Evolutionary conservation across 2,797 vertebrate species (phyloP).

Genomic region (Heteromormyrus szaboi): DNA sequence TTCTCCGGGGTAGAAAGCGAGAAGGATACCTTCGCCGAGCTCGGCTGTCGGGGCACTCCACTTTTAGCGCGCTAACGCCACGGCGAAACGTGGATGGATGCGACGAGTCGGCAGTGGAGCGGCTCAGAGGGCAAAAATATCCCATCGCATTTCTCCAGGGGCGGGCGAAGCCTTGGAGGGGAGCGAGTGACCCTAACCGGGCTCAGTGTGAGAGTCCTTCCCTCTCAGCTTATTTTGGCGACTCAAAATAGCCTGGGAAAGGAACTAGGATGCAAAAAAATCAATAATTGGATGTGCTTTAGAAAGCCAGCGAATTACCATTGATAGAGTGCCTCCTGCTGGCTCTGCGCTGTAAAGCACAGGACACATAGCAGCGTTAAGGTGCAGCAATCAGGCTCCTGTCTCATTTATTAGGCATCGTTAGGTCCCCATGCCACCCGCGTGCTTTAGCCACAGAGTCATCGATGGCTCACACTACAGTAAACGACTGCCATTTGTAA

Average conservation of each 20-base stretch:
- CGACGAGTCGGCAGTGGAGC: background rate
- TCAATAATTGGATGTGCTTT: background rate
- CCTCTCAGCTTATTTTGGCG: background rate
- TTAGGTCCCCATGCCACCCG: background rate
- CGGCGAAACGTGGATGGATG: background rate
- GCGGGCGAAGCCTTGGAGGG: background rate
- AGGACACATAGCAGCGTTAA: background rate
- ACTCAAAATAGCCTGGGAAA: constrained; percentile 1
- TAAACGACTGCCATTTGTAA: constrained; percentile 1
- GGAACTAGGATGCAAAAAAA: too few relatives aligned
- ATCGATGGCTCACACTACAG: background rate
- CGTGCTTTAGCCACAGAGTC: background rate
- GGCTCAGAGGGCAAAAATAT: background rate
- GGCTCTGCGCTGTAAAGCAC: background rate
- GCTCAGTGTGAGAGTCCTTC: background rate
- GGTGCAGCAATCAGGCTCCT: background rate
- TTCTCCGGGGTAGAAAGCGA: background rate
- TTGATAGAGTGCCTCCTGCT: background rate
- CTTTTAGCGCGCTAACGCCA: background rate
- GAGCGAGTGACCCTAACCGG: background rate
- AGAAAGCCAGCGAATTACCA: background rate
- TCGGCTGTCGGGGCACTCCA: background rate
- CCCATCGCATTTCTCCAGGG: background rate
- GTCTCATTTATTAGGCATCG: background rate
- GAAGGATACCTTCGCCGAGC: background rate